Evolutionary conservation across 2,797 vertebrate genomes (phyloP).

Genomic region (Siniperca scherzeri): DNA sequence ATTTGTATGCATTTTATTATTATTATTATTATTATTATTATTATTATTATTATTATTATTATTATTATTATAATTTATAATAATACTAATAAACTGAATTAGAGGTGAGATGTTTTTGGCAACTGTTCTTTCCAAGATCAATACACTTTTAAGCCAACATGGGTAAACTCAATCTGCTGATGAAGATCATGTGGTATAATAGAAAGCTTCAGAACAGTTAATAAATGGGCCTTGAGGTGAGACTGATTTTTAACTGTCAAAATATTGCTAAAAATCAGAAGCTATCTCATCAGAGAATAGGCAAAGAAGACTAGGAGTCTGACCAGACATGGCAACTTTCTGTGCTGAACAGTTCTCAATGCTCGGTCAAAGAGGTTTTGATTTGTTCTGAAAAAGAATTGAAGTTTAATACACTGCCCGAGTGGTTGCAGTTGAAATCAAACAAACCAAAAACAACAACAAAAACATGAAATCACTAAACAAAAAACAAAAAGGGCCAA

Average conservation of each 20-base stretch:
- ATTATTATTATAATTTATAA: not conserved
- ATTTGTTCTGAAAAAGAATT: no score
- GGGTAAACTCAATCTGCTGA: not conserved
- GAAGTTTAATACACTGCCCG: no score
- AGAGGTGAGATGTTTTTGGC: not conserved
- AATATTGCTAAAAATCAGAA: not conserved
- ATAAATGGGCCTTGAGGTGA: not conserved
- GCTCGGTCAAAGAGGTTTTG: no score
- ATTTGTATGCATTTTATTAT: no score
- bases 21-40: not conserved
- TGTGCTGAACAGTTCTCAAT: not conserved
- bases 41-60: not conserved
- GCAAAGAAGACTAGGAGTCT: no score
- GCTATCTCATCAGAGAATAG: not conserved
- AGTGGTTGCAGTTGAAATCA: no score
- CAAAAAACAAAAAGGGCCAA: no score
- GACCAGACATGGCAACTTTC: not conserved
- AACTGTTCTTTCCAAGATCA: not conserved
- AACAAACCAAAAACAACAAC: no score
- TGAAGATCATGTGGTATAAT: not conserved
- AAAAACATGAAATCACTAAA: no score
- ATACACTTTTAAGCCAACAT: not conserved
- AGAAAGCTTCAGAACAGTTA: not conserved
- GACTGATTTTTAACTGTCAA: not conserved
- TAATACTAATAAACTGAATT: not conserved